Evolutionary conservation across 2,888 invertebrate species (phyloP), one percentile per base, ranked within the genome.

Genomic region (Gandaritis pyraliata): DNA sequence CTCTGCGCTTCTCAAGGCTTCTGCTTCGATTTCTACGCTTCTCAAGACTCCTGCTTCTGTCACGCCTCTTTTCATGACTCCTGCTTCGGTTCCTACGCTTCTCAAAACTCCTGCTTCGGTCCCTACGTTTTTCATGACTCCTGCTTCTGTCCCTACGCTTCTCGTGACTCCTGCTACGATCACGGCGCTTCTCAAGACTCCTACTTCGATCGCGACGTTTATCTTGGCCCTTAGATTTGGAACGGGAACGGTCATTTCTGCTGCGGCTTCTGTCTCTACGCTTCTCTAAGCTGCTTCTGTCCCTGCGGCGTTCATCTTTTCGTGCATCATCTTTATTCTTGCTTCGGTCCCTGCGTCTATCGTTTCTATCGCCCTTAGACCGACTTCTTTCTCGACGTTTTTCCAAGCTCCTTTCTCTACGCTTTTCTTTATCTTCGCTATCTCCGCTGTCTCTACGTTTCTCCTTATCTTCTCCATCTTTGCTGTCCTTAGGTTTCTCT

Each of bases 1-100:
- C 50, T 33, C 65, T 62, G 6, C 66, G 66, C 8, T 29, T 46
- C 5, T 66, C 64, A 5, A 46, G 38, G 8, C 55, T 51, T 8
- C 59, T 41, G 39, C 58, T 71, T 30, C 74, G 65, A n/a, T 73
- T 72, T 11, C 69, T 69, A 81, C 86, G 61, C 1, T 72, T 70
- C 15, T 61, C 68, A 7, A 53, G 52, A 50, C 66, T 74, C 11
- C 61, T 58, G 15, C 61, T 59, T 55, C 53, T 57, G 2, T 64
- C 53, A 5, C 50, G 45, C 2, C 61, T 58, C 18, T 47, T 51
- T 11, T 66, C 65, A 1, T 33, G 23, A 13, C 58, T 58, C 10
- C 53, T 58, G 16, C 61, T 63, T 58, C 58, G 59, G 7, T 65
- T 53, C 7, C 54, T 23, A 1, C 61, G 58, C 10, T 46, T 51